Evolutionary conservation across 2,113 vertebrate species (phyloP).

Genomic region (mouse (Mus musculus)): DNA sequence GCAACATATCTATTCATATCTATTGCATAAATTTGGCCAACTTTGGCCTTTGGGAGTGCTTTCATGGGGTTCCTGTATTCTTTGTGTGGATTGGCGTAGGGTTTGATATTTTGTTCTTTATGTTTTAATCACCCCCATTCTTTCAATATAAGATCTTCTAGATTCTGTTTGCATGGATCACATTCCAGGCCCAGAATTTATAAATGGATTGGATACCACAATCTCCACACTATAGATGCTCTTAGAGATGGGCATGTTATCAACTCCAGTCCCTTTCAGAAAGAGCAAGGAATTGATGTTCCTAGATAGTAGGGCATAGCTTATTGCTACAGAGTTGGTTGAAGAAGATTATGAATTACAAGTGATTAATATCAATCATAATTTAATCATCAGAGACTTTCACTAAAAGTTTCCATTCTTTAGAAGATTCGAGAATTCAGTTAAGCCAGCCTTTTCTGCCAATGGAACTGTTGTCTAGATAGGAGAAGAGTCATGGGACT

Average conservation of each 20-base stretch:
- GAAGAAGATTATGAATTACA: not conserved
- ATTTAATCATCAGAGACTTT: not conserved
- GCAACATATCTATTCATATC: not conserved
- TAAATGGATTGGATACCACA: not conserved
- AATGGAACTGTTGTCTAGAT: not conserved
- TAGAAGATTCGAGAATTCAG: not conserved
- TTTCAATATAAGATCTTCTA: not conserved
- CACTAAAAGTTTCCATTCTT: not conserved
- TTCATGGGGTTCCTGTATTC: not conserved
- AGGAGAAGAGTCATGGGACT: not conserved
- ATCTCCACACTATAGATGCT: not conserved
- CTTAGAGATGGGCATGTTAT: not conserved
- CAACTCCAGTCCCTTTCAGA: not conserved
- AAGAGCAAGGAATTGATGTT: not conserved
- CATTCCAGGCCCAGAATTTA: not conserved
- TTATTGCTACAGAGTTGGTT: not conserved
- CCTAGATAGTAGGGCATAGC: not conserved
- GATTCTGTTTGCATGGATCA: not conserved
- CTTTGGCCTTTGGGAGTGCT: not conserved
- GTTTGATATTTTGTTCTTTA: not conserved
- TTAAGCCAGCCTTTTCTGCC: not conserved
- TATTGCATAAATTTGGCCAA: not conserved
- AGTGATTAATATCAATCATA: not conserved
- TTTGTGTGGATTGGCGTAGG: not conserved
- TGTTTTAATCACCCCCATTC: not conserved